These are phyloP conservation scores for Aurelia aurita complex sp. Pacific DNA, from an alignment of 30 jellyfish, hydroid and myxozoan genomes.

Conservation along the genomic window DNA sequence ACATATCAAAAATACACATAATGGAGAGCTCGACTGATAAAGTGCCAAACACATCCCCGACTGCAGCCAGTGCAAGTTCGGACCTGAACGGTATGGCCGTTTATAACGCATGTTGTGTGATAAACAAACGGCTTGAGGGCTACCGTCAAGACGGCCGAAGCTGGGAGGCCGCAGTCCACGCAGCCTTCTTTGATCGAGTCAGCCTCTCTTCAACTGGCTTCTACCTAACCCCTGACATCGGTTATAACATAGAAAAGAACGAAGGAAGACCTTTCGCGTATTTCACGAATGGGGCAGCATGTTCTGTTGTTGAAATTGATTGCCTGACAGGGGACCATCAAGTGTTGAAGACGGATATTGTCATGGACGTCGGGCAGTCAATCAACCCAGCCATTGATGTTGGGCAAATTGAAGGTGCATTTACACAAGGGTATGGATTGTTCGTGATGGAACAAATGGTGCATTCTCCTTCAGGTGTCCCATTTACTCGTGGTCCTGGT, in stretches of 20 bases:
- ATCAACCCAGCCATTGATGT: slow-evolving; percentile 60
- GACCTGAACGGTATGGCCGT: slow-evolving; percentile 58
- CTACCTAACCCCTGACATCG: slow-evolving; percentile 29
- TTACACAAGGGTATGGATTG: slow-evolving; percentile 55
- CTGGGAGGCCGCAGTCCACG: slow-evolving; percentile 55
- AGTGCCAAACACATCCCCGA: slow-evolving; percentile 54
- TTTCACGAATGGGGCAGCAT: slow-evolving; percentile 44
- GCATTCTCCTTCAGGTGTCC: slow-evolving; percentile 59
- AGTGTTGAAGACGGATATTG: slow-evolving; percentile 49
- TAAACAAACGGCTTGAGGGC: slow-evolving; percentile 34
- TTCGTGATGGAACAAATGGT: slow-evolving; percentile 63
- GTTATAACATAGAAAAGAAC: slow-evolving; percentile 12
- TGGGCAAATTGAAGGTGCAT: slow-evolving; percentile 68
- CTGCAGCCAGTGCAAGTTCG: slow-evolving; percentile 65
- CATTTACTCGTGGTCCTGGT: slow-evolving; percentile 70
- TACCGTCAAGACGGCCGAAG: slow-evolving; percentile 21
- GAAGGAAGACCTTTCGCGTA: slow-evolving; percentile 26
- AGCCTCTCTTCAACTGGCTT: slow-evolving; percentile 61
- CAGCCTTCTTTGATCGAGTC: slow-evolving; percentile 46
- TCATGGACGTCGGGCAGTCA: slow-evolving; percentile 61
- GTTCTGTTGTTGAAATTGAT: slow-evolving; percentile 50
- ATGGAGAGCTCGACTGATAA: slow-evolving; percentile 41
- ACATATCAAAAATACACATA: slow-evolving; percentile 30
- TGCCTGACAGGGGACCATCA: slow-evolving; percentile 63
- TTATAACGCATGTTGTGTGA: slow-evolving; percentile 40